A percentile compares a stretch with the other conserved stretches of the same genome.
Evolutionary conservation across 2,797 vertebrate genomes (phyloP).

Genomic region (Onychomys leucogaster): DNA sequence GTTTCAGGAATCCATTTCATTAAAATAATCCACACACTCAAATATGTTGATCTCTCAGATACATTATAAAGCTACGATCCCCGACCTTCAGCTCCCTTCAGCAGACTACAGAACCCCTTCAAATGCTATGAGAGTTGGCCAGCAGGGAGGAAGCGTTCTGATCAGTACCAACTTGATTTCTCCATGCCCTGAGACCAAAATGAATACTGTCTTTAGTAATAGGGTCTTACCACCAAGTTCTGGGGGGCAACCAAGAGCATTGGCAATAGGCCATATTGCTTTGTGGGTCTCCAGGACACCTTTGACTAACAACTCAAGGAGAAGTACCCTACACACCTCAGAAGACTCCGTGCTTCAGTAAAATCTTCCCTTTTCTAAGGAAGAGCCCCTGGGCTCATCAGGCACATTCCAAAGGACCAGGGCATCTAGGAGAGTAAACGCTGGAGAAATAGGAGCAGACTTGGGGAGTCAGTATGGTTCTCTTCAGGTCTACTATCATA

Average conservation of each 20-base stretch:
- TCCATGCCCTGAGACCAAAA: not conserved
- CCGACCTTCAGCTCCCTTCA: not conserved
- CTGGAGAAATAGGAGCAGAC: too few relatives aligned
- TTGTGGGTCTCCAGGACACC: not conserved
- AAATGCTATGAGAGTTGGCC: not conserved
- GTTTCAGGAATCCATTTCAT: not conserved
- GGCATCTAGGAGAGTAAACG: not conserved
- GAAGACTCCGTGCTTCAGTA: not conserved
- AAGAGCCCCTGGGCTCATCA: not conserved
- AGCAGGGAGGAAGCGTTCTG: not conserved
- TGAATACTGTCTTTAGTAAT: not conserved
- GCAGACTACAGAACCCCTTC: not conserved
- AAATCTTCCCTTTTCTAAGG: not conserved
- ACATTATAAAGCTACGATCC: not conserved
- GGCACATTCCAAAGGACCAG: not conserved
- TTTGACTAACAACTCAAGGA: not conserved
- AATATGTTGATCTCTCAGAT: not conserved
- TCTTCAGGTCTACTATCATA: not conserved
- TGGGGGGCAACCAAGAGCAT: not conserved
- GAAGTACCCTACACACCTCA: not conserved
- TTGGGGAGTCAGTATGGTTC: not conserved
- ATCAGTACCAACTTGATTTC: not conserved
- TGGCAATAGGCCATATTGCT: not conserved
- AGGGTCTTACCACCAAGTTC: not conserved
- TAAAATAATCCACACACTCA: constrained; percentile 7